phyloP scores from a whole-genome alignment of 2,888 invertebrate genomes.

The Marronus borbonicus region DNA sequence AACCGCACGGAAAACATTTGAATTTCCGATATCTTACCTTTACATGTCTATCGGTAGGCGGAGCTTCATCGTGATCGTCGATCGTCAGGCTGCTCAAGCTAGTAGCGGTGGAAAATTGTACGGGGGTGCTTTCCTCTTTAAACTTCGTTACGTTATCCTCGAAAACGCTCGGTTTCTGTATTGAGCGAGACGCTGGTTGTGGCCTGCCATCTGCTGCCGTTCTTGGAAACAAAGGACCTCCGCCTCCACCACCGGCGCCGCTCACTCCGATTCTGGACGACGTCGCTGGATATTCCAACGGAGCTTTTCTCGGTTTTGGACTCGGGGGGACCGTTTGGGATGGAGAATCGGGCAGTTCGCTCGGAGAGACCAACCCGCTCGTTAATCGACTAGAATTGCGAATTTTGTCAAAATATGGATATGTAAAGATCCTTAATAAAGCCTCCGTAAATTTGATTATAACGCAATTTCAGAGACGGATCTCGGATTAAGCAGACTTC shows the following conservation, averaged over 20 bases:
- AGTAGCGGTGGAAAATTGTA: constrained; percentile 88
- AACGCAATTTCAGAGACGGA: too few species aligned
- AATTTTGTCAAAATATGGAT: too few species aligned
- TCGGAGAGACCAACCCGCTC: constrained; percentile 93
- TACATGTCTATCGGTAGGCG: constrained; percentile 52
- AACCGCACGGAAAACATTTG: too few species aligned
- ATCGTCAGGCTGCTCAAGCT: constrained; percentile 91
- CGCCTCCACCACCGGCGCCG: background rate
- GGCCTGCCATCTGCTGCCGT: constrained; percentile 62
- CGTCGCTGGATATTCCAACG: constrained; percentile 60
- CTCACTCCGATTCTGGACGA: constrained; percentile 55
- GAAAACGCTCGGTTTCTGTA: constrained; percentile 76
- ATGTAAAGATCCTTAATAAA: too few species aligned
- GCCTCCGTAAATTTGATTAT: too few species aligned
- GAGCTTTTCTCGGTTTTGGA: constrained; percentile 71
- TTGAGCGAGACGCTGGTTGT: constrained; percentile 63
- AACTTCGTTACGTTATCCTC: constrained; percentile 85
- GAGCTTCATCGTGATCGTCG: constrained; percentile 76
- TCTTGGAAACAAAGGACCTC: constrained; percentile 53
- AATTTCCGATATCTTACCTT: constrained; percentile 23
- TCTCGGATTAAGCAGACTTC: too few species aligned
- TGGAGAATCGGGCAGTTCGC: constrained; percentile 96
- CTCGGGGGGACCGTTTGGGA: constrained; percentile 86
- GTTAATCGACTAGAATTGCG: constrained; percentile 79
- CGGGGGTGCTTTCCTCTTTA: constrained; percentile 89